Evolutionary conservation across 2,888 invertebrate species (phyloP).

Genomic region (Myopa tessellatipennis): DNA sequence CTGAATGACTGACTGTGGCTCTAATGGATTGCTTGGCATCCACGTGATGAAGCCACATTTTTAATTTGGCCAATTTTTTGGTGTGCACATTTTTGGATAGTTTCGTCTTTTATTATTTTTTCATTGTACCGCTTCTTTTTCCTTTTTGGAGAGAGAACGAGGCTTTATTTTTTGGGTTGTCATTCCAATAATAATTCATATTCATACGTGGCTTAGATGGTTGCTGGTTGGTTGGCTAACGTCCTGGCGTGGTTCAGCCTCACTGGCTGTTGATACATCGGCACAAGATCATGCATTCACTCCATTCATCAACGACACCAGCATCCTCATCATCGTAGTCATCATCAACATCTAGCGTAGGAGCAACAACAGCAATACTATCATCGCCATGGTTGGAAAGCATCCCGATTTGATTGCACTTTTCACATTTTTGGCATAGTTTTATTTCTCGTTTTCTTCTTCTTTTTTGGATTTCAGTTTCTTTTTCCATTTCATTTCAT

Average conservation of each 20-base stretch:
- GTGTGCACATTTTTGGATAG: neutral
- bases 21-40: constrained; percentile 17
- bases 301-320: neutral
- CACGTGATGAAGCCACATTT: constrained; percentile 9
- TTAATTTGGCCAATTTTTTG: constrained; percentile 4
- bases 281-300: neutral
- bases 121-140: neutral
- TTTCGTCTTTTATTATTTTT: neutral
- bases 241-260: neutral
- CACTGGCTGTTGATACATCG: neutral
- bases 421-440: neutral
- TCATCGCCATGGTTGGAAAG: neutral
- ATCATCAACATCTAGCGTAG: neutral
- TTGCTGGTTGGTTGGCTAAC: neutral
- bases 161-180: neutral
- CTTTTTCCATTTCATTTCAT: neutral
- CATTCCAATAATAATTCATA: constrained; percentile 19
- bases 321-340: neutral
- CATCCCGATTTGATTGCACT: neutral
- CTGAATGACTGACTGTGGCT: neutral
- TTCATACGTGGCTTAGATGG: constrained; percentile 4
- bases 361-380: neutral
- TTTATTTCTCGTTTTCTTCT: neutral
- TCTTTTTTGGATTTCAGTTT: neutral
- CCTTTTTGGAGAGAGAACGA: neutral